A percentile compares a stretch with the other conserved stretches of the same genome.
Evolutionary conservation across 2,888 invertebrate genomes (phyloP).

Genomic region (Apodemia mormo): DNA sequence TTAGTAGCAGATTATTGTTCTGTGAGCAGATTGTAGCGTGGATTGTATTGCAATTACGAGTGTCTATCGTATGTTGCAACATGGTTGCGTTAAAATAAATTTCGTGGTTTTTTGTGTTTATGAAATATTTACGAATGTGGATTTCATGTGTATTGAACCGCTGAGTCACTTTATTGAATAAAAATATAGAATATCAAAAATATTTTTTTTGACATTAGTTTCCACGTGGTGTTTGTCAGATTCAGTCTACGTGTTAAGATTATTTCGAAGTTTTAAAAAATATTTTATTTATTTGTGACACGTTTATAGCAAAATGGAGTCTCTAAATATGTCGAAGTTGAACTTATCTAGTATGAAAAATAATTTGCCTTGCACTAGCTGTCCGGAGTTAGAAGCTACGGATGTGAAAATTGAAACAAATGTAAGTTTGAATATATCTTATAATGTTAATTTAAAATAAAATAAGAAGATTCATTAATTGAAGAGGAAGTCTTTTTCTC

Average conservation of each 20-base stretch:
- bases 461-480: neutral
- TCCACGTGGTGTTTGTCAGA: slow-evolving; percentile 77
- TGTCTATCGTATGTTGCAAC: slow-evolving; percentile 46
- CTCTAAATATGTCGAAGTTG: slow-evolving; percentile 70
- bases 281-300: slow-evolving; percentile 39
- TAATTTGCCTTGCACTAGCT: slow-evolving; percentile 52
- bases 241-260: slow-evolving; percentile 70
- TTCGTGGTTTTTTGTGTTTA: slow-evolving; percentile 1
- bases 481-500: too few species aligned
- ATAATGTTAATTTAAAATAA: neutral
- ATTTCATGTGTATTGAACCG: neutral
- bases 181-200: slow-evolving; percentile 26
- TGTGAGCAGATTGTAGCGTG: slow-evolving; percentile 22
- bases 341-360: slow-evolving; percentile 67
- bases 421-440: slow-evolving; percentile 47
- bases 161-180: slow-evolving; percentile 1
- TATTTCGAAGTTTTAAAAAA: slow-evolving; percentile 45
- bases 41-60: slow-evolving; percentile 44
- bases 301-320: slow-evolving; percentile 54
- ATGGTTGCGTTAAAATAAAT: slow-evolving; percentile 33
- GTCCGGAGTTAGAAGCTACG: slow-evolving; percentile 50
- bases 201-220: slow-evolving; percentile 63
- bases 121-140: neutral
- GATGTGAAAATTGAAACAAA: slow-evolving; percentile 56
- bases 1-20: slow-evolving; percentile 24